Conservation (phyloP, 2,797 vertebrate species). For the Hippopotamyrus pictus region DNA sequence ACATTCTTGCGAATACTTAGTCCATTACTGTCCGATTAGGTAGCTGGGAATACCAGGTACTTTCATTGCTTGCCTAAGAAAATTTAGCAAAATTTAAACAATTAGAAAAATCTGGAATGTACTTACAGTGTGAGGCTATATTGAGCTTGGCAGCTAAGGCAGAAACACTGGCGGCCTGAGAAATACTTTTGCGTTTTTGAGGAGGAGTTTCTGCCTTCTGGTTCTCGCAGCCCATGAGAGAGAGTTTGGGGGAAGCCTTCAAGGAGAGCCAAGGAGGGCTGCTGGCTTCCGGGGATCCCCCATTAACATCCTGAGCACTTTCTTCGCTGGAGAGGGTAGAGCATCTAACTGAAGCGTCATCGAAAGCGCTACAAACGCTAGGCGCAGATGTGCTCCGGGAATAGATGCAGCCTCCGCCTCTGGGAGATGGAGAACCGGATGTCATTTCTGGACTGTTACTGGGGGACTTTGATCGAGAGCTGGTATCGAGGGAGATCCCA, state of each 20-base stretch:
- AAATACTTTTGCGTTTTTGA: background rate
- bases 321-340: background rate
- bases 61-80: background rate
- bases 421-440: slow-evolving; percentile 37
- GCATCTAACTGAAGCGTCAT: slow-evolving; percentile 46
- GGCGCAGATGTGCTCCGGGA: slow-evolving; percentile 32
- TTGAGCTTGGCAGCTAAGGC: slow-evolving; percentile 43
- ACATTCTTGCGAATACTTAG: background rate
- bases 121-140: slow-evolving; percentile 46
- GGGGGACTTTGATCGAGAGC: slow-evolving; percentile 26
- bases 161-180: slow-evolving; percentile 25
- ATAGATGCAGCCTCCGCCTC: slow-evolving; percentile 51
- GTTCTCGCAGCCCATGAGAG: slow-evolving; percentile 20
- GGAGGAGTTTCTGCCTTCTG: slow-evolving; percentile 5
- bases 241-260: background rate
- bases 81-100: background rate
- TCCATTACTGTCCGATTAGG: background rate
- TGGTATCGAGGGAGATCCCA: slow-evolving; percentile 38
- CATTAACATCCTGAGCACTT: background rate
- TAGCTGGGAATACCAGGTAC: background rate
- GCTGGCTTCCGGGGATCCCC: background rate
- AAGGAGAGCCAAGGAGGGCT: background rate
- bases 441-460: slow-evolving; percentile 28
- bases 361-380: slow-evolving; percentile 51
- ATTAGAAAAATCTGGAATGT: background rate